Evolutionary conservation across 1,140 invertebrate genomes (phyloP), one percentile per base, ranked within the genome.

Genomic region (Drosophila burlai): DNA sequence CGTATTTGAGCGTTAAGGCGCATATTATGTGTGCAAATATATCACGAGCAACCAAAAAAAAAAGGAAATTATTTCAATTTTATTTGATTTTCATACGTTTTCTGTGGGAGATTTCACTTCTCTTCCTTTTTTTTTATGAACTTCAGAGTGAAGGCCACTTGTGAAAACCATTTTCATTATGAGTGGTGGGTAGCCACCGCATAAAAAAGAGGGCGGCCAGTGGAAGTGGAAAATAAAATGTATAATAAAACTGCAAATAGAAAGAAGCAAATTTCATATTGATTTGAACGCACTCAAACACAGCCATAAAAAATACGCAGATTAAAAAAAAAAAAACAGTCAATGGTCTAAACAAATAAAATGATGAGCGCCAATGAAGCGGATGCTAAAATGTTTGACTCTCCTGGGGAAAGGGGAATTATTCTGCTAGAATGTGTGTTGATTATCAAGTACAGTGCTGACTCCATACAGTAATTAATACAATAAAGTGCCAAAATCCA

Each of bases 1-100:
- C 79, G 85, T 91, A 85, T 90, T 90, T 85, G 85, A 90, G 85
- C 85, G 86, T 90, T 85, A 90, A 90, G 85, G 79, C 79, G 85
- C 85, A 76, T 85, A 90, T 90, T 89, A 90, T 80, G 75, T 89
- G 67, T 81, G 81, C 85, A 89, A 90, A 90, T 90, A 90, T 82
- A 82, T 80, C 61, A 73, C 21, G 36, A 43, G 55, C 15, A 6
- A 38, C n/a, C 49, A 52, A 60, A 71, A 52, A 24, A 24, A 29
- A 50, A n/a, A 50, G n/a, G 24, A 71, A 60, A 61, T 61, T 79
- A 87, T 89, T 89, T 87, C 85, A 84, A 81, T 87, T 89, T 87
- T 89, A 52, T 76, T 76, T 75, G 69, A 62, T 74, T 75, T 75
- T 62, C 49, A 40, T 43, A 36, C 66, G 71, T 67, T 64, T 80